Base-by-base conservation (phyloP, 1,140 invertebrate genomes). In the Cryptotermes secundus region DNA sequence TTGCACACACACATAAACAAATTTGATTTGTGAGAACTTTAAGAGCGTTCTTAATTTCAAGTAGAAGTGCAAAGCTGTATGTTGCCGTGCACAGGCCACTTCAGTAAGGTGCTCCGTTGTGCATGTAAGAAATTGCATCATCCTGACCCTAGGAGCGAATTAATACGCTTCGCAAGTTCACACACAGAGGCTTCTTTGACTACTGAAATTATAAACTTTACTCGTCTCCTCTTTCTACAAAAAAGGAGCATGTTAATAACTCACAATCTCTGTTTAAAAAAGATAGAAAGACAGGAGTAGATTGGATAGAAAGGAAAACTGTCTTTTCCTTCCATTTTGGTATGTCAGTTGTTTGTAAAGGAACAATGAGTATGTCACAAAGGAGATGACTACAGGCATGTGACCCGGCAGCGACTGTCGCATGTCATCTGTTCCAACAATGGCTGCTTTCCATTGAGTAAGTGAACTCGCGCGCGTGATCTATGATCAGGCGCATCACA, bases 361-460 rank as follows among this genome's bases (percentile, higher is more conserved):
- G 59, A 31, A 72, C 59, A 72, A 72, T 72, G 59, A 31, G 3
- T 38, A 12, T 22, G 45, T 19, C 19, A 19, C 45, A 49, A 72
- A n/a, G 59, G 31, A 72, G 59, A 72, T 72, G 59, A 72, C 59
- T 72, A 72, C 59, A 31, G n/a, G 59, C 59, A 72, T 72, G 59
- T 72, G 26, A 16, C 59, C 26, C 9, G 26, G 59, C 59, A 72
- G 9, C 59, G 26, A 72, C 59, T 72, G 59, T 72, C 59, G 59
- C 59, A 72, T 72, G 59, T 72, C 59, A 72, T 72, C 59, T 72
- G 59, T 72, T 72, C 31, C 59, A 10, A 72, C 59, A 72, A 72
- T 72, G 59, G 59, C 59, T 72, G 59, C 59, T 72, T 72, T 72
- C 59, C 59, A 72, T 72, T 72, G n/a, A 72, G 59, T 6, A 72